Evolutionary conservation across 2,797 vertebrate species (phyloP).

Genomic region (Acropternis orthonyx): DNA sequence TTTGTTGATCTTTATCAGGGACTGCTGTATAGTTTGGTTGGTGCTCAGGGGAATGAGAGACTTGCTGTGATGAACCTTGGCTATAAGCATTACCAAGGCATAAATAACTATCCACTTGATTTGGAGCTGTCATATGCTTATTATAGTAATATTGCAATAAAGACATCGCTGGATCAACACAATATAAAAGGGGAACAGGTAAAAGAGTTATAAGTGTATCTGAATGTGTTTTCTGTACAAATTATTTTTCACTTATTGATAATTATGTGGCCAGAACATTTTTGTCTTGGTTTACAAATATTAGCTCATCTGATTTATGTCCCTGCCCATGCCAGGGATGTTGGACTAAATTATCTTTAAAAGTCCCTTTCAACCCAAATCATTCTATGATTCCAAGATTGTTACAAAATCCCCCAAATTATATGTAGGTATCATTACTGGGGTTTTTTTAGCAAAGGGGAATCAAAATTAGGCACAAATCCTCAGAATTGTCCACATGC

Average conservation of each 20-base stretch:
- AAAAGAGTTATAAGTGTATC: not conserved
- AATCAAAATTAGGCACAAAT: not conserved
- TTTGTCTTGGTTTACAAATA: not conserved
- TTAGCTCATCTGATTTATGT: not conserved
- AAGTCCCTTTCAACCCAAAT: not conserved
- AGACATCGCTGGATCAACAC: conserved; percentile 79
- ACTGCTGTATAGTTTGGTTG: conserved; percentile 89
- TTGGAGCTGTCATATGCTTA: conserved; percentile 86
- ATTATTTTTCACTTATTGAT: not conserved
- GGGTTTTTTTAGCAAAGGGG: not conserved
- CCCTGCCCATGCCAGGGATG: not conserved
- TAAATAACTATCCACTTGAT: conserved; percentile 86
- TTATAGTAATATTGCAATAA: conserved; percentile 85
- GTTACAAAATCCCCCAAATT: not conserved
- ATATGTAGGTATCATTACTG: not conserved
- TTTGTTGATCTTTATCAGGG: conserved; percentile 78
- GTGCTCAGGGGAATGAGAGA: conserved; percentile 81
- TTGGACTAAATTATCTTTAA: not conserved
- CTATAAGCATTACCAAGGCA: conserved; percentile 90
- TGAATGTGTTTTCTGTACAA: not conserved
- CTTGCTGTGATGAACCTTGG: conserved; percentile 91
- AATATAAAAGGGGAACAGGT: conserved; percentile 80
- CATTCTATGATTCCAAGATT: not conserved
- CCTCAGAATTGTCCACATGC: not conserved
- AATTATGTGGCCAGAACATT: not conserved